Evolutionary conservation across 1,140 invertebrate species (phyloP).

Genomic region (Drosophila tani): DNA sequence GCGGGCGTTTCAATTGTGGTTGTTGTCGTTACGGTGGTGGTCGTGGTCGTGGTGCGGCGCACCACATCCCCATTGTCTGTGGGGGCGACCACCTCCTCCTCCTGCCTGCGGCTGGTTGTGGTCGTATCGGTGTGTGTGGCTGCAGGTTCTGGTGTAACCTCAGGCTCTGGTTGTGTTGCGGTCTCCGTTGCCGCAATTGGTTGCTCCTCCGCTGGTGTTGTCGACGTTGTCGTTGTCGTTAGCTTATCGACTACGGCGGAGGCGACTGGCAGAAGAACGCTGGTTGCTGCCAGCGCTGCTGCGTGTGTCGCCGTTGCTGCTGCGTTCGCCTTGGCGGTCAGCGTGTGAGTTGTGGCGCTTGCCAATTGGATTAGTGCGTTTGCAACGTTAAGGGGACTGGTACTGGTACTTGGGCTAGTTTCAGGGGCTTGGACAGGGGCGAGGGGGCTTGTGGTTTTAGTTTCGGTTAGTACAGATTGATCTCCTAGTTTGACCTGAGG

Average conservation of each 20-base stretch:
- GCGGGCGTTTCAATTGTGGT: constrained; percentile 55
- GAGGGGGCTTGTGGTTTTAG: constrained; percentile 49
- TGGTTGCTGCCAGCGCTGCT: constrained; percentile 69
- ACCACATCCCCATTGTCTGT: constrained; percentile 27
- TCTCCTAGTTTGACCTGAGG: constrained; percentile 63
- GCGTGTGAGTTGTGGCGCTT: constrained; percentile 80
- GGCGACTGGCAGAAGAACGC: constrained; percentile 65
- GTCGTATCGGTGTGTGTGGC: constrained; percentile 44
- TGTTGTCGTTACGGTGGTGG: constrained; percentile 65
- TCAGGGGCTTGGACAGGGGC: constrained; percentile 39
- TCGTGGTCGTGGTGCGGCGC: constrained; percentile 56
- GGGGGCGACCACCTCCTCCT: constrained; percentile 15
- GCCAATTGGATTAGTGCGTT: constrained; percentile 84
- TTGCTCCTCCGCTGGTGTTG: constrained; percentile 42
- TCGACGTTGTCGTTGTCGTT: constrained; percentile 43
- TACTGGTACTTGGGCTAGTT: constrained; percentile 58
- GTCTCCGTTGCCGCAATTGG: constrained; percentile 22
- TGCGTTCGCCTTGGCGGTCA: constrained; percentile 71
- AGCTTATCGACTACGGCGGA: constrained; percentile 64
- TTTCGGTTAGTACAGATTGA: constrained; percentile 62
- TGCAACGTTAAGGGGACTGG: constrained; percentile 73
- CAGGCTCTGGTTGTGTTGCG: constrained; percentile 3
- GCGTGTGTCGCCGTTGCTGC: constrained; percentile 69
- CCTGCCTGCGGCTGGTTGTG: constrained; percentile 31
- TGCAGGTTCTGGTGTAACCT: constrained; percentile 8